Conservation (phyloP, 2,113 vertebrate genomes). For the Oncorhynchus keta region DNA sequence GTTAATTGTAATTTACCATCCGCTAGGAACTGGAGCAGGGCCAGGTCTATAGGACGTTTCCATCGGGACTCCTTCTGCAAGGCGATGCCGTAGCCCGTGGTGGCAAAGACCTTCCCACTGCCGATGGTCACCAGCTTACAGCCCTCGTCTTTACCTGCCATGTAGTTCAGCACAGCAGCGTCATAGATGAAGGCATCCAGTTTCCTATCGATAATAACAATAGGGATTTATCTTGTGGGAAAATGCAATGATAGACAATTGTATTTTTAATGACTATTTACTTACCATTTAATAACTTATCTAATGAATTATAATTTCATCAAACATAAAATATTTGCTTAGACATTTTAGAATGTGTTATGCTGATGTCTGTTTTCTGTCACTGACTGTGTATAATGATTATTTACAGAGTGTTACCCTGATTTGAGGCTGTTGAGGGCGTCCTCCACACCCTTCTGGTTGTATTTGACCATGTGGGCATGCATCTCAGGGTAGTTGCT, state of each 20-base stretch:
- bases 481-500: conserved; percentile 99
- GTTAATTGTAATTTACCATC: conserved; percentile 76
- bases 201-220: conserved; percentile 74
- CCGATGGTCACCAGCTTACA: conserved; percentile 98
- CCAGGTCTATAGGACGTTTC: conserved; percentile 93
- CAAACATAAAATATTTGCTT: too few species aligned
- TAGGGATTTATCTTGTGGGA: neutral
- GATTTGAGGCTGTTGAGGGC: conserved; percentile 95
- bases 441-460: conserved; percentile 95
- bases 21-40: conserved; percentile 94
- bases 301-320: too few species aligned
- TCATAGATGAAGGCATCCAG: conserved; percentile 98
- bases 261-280: neutral
- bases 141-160: conserved; percentile 97
- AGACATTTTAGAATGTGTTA: too few species aligned
- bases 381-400: too few species aligned
- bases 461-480: conserved; percentile 97
- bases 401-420: conserved; percentile 72
- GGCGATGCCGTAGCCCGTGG: conserved; percentile 95
- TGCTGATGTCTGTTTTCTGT: too few species aligned
- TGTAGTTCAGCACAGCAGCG: conserved; percentile 95
- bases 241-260: neutral
- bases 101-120: conserved; percentile 96
- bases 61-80: conserved; percentile 95
- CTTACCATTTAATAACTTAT: neutral